Percentiles rank a stretch among this genome's conserved stretches.
phyloP scores from a whole-genome alignment of 2,888 invertebrate species.

The Idaea aversata region DNA sequence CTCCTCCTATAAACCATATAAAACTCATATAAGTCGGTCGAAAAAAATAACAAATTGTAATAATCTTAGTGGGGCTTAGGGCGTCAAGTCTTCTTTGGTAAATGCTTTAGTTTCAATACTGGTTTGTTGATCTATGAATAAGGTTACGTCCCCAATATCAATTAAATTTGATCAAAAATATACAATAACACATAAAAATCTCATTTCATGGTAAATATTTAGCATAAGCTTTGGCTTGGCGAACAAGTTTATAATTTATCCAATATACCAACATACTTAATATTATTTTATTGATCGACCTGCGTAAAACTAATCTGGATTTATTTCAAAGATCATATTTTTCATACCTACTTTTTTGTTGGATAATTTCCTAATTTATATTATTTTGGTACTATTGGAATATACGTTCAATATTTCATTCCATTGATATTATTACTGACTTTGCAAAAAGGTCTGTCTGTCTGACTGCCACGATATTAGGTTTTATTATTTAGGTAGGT shows the following conservation, averaged over 20 bases:
- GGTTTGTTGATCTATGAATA: neutral
- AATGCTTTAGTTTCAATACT: neutral
- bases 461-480: too few relatives aligned
- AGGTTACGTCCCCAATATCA: neutral
- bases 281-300: neutral
- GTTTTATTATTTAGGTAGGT: neutral
- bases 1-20: too few relatives aligned
- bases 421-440: neutral
- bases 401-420: neutral
- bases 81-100: too few relatives aligned
- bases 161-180: neutral
- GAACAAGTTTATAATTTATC: neutral
- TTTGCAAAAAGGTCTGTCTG: too few relatives aligned
- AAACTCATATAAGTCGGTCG: too few relatives aligned
- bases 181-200: neutral
- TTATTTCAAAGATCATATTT: neutral
- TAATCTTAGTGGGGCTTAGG: too few relatives aligned
- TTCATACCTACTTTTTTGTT: neutral
- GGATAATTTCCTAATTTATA: neutral
- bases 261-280: neutral
- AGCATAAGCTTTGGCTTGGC: neutral
- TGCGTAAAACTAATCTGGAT: neutral
- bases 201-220: neutral
- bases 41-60: too few relatives aligned
- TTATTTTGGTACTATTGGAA: too few relatives aligned